Conservation (phyloP, 2,797 vertebrate genomes). For the Sparus aurata region DNA sequence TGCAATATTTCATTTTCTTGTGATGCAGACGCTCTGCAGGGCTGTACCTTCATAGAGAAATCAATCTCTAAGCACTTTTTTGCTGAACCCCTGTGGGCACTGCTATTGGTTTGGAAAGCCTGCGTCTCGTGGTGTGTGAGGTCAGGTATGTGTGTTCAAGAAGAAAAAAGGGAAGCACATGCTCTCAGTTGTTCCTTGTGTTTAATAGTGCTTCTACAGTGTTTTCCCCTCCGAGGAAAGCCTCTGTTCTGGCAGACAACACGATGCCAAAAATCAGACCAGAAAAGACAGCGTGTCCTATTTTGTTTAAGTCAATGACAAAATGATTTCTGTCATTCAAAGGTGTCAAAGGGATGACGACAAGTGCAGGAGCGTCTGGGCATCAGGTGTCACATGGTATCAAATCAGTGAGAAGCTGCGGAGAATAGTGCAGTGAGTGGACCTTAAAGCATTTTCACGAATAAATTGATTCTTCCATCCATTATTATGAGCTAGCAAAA, state of each 20-base stretch:
- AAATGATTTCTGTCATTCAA: slow-evolving; percentile 39
- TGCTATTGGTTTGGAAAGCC: slow-evolving; percentile 63
- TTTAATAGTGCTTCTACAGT: slow-evolving; percentile 42
- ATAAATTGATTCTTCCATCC: slow-evolving; percentile 50
- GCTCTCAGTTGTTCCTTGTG: slow-evolving; percentile 28
- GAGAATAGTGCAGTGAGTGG: background rate
- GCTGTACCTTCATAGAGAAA: slow-evolving; percentile 62
- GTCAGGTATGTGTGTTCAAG: slow-evolving; percentile 40
- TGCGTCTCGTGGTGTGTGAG: slow-evolving; percentile 51
- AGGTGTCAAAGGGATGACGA: slow-evolving; percentile 42
- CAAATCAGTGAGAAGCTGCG: slow-evolving; percentile 40
- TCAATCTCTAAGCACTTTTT: slow-evolving; percentile 74
- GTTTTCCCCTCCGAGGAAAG: slow-evolving; percentile 26
- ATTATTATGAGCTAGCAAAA: slow-evolving; percentile 43
- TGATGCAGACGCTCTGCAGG: slow-evolving; percentile 58
- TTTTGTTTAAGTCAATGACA: slow-evolving; percentile 45
- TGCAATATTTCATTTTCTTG: slow-evolving; percentile 69
- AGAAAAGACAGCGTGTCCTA: slow-evolving; percentile 29
- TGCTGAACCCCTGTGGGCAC: slow-evolving; percentile 50
- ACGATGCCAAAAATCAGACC: background rate
- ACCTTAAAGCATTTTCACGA: slow-evolving; percentile 45
- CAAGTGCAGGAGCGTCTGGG: slow-evolving; percentile 4
- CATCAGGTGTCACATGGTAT: slow-evolving; percentile 38
- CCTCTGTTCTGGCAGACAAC: slow-evolving; percentile 47
- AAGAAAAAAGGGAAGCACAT: slow-evolving; percentile 10